phyloP scores from a whole-genome alignment of 2,797 vertebrate species.

The Sebastes wilsoni region DNA sequence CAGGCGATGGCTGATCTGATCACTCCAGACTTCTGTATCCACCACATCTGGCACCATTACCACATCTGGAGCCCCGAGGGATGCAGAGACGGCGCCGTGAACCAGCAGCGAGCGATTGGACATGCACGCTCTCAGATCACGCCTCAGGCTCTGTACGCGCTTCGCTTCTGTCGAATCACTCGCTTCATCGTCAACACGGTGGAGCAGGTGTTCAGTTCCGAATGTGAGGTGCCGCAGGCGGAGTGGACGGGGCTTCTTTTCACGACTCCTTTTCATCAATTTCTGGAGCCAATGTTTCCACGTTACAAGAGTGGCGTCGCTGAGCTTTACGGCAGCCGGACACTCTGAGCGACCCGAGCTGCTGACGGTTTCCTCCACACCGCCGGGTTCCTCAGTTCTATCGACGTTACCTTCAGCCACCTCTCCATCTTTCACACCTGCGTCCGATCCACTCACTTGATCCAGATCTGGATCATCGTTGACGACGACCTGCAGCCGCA shows the following conservation, averaged over 20 bases:
- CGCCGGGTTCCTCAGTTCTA: background rate
- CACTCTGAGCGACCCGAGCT: background rate
- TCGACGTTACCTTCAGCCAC: background rate
- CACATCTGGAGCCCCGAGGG: background rate
- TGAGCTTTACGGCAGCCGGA: conserved; percentile 2
- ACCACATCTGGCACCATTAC: conserved; percentile 7
- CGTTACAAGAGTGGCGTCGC: background rate
- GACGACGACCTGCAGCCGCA: conserved; percentile 34
- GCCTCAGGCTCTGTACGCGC: conserved; percentile 23
- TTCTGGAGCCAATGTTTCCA: conserved; percentile 80
- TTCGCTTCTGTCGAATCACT: background rate
- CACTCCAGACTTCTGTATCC: background rate
- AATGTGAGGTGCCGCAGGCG: background rate
- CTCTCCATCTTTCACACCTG: background rate
- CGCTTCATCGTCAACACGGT: fast-evolving
- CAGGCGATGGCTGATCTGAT: conserved; percentile 83
- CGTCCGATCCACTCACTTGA: background rate
- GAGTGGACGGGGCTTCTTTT: background rate
- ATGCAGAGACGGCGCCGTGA: background rate
- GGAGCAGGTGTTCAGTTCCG: background rate
- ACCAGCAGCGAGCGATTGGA: conserved; percentile 51
- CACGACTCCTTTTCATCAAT: conserved; percentile 12
- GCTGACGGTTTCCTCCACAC: background rate
- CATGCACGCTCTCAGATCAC: conserved; percentile 69
- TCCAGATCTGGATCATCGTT: conserved; percentile 13